Conservation (phyloP, 2,888 invertebrate species). For the Lysandra coridon region DNA sequence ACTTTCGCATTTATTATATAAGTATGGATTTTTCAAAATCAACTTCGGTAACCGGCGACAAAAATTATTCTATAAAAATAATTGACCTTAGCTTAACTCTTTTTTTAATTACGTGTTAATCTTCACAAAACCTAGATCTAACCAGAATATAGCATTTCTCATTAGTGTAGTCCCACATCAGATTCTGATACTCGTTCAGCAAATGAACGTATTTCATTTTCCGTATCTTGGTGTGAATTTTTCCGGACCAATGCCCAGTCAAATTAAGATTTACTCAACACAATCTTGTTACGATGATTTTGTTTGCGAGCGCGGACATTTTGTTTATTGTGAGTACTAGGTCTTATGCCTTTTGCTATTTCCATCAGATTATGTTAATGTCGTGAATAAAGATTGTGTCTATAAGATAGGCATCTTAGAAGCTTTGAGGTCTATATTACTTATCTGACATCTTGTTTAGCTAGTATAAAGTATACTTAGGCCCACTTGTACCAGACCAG, state of each 20-base stretch:
- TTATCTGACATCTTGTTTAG: no score
- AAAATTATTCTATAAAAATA: no score
- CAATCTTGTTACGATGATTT: slow-evolving; percentile 25
- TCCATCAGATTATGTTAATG: background rate
- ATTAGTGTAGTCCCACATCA: slow-evolving; percentile 7
- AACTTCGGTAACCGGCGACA: no score
- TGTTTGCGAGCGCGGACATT: slow-evolving; percentile 8
- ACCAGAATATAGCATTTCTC: background rate
- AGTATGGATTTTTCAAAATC: no score
- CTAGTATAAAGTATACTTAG: no score
- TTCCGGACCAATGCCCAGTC: slow-evolving; percentile 22
- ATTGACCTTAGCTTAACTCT: no score
- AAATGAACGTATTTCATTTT: slow-evolving; percentile 22
- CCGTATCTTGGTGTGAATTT: slow-evolving; percentile 23
- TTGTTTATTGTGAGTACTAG: slow-evolving; percentile 7
- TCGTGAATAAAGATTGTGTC: background rate
- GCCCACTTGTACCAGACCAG: no score
- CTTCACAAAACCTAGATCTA: no score
- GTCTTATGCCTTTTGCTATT: background rate
- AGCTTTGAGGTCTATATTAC: no score
- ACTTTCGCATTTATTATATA: no score
- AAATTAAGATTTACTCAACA: slow-evolving; percentile 24
- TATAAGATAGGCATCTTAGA: background rate
- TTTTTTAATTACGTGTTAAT: no score
- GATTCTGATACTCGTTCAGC: background rate